Evolutionary conservation across 2,113 vertebrate species (phyloP).

Genomic region (Epinephelus moara): DNA sequence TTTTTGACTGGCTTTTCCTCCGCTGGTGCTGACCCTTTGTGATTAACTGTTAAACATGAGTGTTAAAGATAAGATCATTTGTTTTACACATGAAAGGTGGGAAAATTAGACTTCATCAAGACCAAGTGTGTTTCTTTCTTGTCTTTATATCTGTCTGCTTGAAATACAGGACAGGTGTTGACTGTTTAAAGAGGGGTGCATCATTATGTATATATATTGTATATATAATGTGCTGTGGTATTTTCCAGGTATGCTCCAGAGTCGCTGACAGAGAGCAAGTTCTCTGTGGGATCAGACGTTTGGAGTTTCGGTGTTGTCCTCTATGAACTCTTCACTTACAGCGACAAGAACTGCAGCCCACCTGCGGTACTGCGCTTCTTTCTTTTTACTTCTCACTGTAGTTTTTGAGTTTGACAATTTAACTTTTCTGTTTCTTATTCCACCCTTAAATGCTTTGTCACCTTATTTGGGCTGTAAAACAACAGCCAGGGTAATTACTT

Average conservation of each 20-base stretch:
- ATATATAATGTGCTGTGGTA: conserved; percentile 9
- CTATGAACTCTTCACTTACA: conserved; percentile 97
- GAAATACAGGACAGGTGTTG: not conserved
- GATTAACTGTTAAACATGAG: not conserved
- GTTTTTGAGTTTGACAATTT: not conserved
- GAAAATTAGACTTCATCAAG: no score
- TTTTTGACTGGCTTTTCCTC: not conserved
- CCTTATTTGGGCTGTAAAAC: not conserved
- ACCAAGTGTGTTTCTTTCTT: not conserved
- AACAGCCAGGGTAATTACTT: not conserved
- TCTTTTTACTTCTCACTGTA: not conserved
- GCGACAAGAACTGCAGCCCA: conserved; percentile 96
- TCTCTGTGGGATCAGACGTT: conserved; percentile 96
- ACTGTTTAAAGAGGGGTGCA: not conserved
- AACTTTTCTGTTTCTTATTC: not conserved
- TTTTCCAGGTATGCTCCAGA: conserved; percentile 95
- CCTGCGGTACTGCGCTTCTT: conserved; percentile 87
- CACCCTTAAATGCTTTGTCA: not conserved
- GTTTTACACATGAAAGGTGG: not conserved
- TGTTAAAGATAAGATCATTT: not conserved
- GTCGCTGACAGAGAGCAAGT: conserved; percentile 97
- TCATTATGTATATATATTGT: not conserved
- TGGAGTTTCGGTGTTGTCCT: conserved; percentile 99
- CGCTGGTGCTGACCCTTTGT: not conserved
- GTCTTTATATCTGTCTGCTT: not conserved